Evolutionary conservation across 2,888 invertebrate species (phyloP).

Genomic region (Ryuthela nishihirai): DNA sequence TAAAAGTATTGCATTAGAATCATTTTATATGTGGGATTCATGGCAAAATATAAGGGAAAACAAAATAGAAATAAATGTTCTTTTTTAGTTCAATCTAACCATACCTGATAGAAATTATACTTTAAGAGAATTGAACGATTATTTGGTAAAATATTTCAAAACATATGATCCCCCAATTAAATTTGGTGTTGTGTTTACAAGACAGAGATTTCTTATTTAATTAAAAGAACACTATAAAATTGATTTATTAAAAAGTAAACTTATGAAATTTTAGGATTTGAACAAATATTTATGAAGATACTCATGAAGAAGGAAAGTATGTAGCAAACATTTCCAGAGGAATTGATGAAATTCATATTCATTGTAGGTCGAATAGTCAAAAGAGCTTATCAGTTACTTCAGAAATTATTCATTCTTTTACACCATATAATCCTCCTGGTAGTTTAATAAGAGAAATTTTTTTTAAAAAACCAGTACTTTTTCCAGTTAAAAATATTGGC

Average conservation of each 20-base stretch:
- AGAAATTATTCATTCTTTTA: too few relatives aligned
- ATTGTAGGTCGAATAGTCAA: too few relatives aligned
- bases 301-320: too few relatives aligned
- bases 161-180: neutral
- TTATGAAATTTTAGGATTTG: constrained; percentile 5
- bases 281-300: too few relatives aligned
- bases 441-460: too few relatives aligned
- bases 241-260: neutral
- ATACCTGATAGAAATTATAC: constrained; percentile 2
- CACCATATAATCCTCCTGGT: too few relatives aligned
- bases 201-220: constrained; percentile 1
- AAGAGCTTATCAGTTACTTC: too few relatives aligned
- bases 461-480: too few relatives aligned
- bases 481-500: too few relatives aligned
- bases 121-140: neutral
- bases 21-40: neutral
- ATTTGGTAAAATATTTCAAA: constrained; percentile 1
- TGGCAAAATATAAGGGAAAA: constrained; percentile 2
- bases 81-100: neutral
- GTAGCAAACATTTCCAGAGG: too few relatives aligned
- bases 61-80: neutral
- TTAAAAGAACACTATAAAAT: neutral
- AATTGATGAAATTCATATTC: too few relatives aligned
- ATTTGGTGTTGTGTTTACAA: neutral
- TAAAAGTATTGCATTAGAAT: neutral